Evolutionary conservation across 2,888 invertebrate species (phyloP).

Genomic region (Drosophila fulvimacula): DNA sequence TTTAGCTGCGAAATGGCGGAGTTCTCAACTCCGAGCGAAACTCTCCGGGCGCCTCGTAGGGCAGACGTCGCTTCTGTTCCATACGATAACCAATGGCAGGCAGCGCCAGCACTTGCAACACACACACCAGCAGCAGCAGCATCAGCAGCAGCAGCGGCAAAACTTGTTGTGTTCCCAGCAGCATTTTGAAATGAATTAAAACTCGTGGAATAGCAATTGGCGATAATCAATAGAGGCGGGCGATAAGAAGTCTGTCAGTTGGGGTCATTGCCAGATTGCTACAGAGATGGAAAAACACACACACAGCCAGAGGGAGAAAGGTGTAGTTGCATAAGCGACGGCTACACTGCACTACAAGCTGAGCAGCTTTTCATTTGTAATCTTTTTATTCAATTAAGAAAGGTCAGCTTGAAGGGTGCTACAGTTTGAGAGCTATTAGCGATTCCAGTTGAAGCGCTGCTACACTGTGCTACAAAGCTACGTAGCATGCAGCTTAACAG

Average conservation of each 20-base stretch:
- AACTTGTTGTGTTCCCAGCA: slow-evolving; percentile 19
- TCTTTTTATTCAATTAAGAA: slow-evolving; percentile 2
- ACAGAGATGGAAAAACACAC: neutral
- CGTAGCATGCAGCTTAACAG: neutral
- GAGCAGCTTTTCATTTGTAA: slow-evolving; percentile 5
- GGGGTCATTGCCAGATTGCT: slow-evolving; percentile 6
- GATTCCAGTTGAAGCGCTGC: neutral
- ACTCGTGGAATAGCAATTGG: slow-evolving; percentile 1
- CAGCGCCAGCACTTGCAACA: slow-evolving; percentile 32
- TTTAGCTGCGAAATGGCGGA: slow-evolving; percentile 42
- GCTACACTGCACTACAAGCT: neutral
- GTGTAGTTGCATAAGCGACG: neutral
- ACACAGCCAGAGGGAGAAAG: neutral
- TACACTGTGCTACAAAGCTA: slow-evolving; percentile 24
- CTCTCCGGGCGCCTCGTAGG: slow-evolving; percentile 4
- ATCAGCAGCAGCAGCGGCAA: slow-evolving; percentile 18
- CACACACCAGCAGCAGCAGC: slow-evolving; percentile 35
- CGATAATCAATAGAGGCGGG: slow-evolving; percentile 7
- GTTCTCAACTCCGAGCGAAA: slow-evolving; percentile 23
- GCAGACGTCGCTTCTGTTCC: slow-evolving; percentile 5
- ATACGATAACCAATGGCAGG: neutral
- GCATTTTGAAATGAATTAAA: slow-evolving; percentile 41
- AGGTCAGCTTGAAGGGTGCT: slow-evolving; percentile 1
- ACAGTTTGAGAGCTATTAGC: slow-evolving; percentile 10
- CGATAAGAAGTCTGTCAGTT: slow-evolving; percentile 17